Evolutionary conservation across 2,888 invertebrate species (phyloP), one percentile per base, ranked within the genome.

Genomic region (Spicauda simplicius): DNA sequence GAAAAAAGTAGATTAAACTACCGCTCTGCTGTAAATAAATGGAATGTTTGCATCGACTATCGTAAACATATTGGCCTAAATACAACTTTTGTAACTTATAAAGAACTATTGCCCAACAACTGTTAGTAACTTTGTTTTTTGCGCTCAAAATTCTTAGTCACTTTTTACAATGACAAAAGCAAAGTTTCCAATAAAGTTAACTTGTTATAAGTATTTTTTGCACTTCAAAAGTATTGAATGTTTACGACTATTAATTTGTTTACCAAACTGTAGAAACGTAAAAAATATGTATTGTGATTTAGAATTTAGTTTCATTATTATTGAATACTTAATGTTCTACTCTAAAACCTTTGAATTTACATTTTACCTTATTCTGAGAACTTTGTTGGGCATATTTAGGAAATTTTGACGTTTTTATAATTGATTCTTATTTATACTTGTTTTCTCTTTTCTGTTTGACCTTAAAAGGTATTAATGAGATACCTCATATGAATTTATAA

Each of bases 61-160:
- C 16, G 18, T 59, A 59, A 59, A 59, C 48, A 20, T 52, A 52
- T 20, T 53, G 61, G 20, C 61, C 41, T 61, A 60, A 54, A 54
- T 41, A 20, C 8, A 54, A 61, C 61, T 61, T 61, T 61, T 54
- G 41, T 20, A 61, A 61, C 53, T 53, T 20, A 8, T n/a, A 41
- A 20, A 33, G n/a, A 61, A 61, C 12, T 41, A 60, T 61, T 61
- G 16, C 30, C 14, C n/a, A 41, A n/a, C 41, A 50, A 52, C 52
- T 52, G 30, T 50, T 16, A 11, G 16, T 30, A 59, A 50, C 50
- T 58, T 56, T 41, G 18, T 18, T 19, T 14, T 55, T 55, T 55
- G 55, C 41, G 12, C 41, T 41, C 2, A 41, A 41, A 41, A 41
- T 14, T 41, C 41, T 41, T 41, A 41, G 41, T 41, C 14, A 41